Percentiles rank a stretch among this genome's conserved stretches.
These are phyloP conservation scores for Aleiodes testaceus DNA, from an alignment of 2,888 invertebrate genomes.

Conservation along the genomic window DNA sequence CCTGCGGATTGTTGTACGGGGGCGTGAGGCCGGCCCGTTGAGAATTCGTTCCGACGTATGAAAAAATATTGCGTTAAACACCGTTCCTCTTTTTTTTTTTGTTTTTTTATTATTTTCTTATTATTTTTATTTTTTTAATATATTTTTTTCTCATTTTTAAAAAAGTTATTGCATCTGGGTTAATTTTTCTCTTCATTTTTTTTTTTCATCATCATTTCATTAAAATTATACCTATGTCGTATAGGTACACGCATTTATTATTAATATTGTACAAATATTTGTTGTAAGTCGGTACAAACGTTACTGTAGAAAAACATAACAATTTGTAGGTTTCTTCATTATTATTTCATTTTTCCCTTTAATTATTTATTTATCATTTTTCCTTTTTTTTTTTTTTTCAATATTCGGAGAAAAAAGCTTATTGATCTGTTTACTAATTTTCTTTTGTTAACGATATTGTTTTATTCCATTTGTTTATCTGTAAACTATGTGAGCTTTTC, in stretches of 20 bases:
- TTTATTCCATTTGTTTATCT: constrained; percentile 50
- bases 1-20: constrained; percentile 48
- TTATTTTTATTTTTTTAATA: constrained; percentile 66
- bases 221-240: constrained; percentile 62
- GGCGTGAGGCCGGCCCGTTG: constrained; percentile 52
- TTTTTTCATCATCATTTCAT: constrained; percentile 4
- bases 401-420: constrained; percentile 37
- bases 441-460: constrained; percentile 50
- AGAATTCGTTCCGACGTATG: constrained; percentile 59
- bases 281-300: constrained; percentile 72
- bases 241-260: constrained; percentile 64
- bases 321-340: constrained; percentile 57
- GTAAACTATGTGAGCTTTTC: constrained; percentile 58
- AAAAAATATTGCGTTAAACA: constrained; percentile 66
- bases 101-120: constrained; percentile 35
- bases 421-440: constrained; percentile 44
- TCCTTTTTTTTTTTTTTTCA: constrained; percentile 26
- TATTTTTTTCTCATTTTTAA: constrained; percentile 58
- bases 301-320: constrained; percentile 72
- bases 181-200: constrained; percentile 35
- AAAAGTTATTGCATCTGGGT: constrained; percentile 72
- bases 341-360: no score
- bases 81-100: constrained; percentile 37
- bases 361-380: constrained; percentile 27
- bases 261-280: constrained; percentile 71